phyloP scores from a whole-genome alignment of 2,797 vertebrate species.

The Parauchenoglanis punctatus region DNA sequence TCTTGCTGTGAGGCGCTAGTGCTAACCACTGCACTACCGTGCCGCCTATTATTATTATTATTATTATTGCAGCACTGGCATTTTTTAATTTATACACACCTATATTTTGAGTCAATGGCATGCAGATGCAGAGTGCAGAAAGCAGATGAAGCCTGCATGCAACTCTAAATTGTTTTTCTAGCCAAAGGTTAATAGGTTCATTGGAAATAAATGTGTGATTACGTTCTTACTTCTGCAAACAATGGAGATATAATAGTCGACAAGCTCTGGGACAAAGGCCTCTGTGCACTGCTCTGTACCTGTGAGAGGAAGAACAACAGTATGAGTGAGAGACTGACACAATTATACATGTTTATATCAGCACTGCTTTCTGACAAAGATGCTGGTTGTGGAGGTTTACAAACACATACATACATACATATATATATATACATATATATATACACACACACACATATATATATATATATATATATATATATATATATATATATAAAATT shows the following conservation, averaged over 20 bases:
- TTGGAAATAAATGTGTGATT: background rate
- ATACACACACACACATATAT: too few species aligned
- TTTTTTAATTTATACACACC: background rate
- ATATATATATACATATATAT: too few species aligned
- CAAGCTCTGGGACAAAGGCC: conserved; percentile 88
- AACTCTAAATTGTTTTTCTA: background rate
- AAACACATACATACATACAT: too few species aligned
- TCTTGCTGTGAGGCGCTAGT: too few species aligned
- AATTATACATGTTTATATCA: background rate
- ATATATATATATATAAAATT: too few species aligned
- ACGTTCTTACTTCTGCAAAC: conserved; percentile 88
- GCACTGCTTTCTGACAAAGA: background rate
- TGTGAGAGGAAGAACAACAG: conserved; percentile 59
- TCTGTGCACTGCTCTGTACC: conserved; percentile 83
- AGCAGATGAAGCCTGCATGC: background rate
- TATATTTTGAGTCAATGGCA: background rate
- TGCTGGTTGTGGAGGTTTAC: background rate
- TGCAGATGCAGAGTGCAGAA: background rate
- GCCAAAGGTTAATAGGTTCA: background rate
- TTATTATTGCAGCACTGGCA: background rate
- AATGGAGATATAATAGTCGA: conserved; percentile 90
- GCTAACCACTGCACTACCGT: too few species aligned
- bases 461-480: too few species aligned
- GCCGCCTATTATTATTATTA: too few species aligned
- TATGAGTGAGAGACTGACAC: background rate